A percentile compares a stretch with the other conserved stretches of the same genome.
Conservation (phyloP, 1,140 invertebrate genomes). For the Pogonomyrmex barbatus region DNA sequence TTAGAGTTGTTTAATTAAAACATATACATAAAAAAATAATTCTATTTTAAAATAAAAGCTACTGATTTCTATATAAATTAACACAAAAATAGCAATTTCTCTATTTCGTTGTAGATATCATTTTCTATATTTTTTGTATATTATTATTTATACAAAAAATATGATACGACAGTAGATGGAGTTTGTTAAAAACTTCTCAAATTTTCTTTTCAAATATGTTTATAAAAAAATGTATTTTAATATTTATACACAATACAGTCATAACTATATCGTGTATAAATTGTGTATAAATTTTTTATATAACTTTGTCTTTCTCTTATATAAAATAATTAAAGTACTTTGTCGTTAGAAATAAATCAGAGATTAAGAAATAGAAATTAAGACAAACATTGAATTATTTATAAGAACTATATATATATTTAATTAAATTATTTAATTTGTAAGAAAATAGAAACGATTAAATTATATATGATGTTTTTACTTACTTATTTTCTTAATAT, state of each 20-base stretch:
- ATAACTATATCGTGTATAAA: too few relatives aligned
- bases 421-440: too few relatives aligned
- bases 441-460: too few relatives aligned
- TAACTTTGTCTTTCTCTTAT: too few relatives aligned
- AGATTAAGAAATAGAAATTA: too few relatives aligned
- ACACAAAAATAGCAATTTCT: neutral
- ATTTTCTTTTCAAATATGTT: slow-evolving; percentile 12
- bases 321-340: too few relatives aligned
- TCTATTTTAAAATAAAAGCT: neutral
- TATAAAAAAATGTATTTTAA: neutral
- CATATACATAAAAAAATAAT: neutral
- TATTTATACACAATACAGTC: neutral
- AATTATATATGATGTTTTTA: too few relatives aligned
- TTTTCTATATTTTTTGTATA: neutral
- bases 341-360: too few relatives aligned
- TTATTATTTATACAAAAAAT: neutral
- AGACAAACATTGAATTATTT: too few relatives aligned
- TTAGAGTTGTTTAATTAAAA: neutral
- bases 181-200: slow-evolving; percentile 1
- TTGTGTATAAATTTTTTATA: too few relatives aligned
- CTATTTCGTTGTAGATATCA: neutral
- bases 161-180: neutral
- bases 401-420: too few relatives aligned
- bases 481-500: too few relatives aligned
- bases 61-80: neutral